Percentiles rank a stretch among this genome's conserved stretches.
These are phyloP conservation scores for Melitaea cinxia DNA, from an alignment of 1,140 invertebrate species.

Conservation along the genomic window DNA sequence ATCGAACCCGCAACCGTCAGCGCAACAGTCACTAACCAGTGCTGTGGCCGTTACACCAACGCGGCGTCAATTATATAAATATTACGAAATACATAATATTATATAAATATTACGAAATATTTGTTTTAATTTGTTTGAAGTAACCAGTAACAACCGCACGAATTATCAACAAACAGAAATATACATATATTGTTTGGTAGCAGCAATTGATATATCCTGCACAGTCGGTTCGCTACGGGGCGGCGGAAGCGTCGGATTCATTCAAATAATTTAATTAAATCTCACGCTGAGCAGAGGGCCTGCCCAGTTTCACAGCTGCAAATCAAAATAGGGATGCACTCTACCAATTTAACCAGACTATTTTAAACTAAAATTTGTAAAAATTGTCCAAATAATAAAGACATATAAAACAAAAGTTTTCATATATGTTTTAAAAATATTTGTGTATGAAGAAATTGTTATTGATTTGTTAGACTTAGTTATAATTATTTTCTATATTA, in stretches of 20 bases:
- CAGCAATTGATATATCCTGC: conserved; percentile 75
- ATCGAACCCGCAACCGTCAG: no score
- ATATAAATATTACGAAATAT: neutral
- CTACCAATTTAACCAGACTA: neutral
- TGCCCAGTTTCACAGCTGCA: conserved; percentile 68
- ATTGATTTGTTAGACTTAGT: no score
- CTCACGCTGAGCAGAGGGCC: conserved; percentile 66
- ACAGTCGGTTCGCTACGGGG: conserved; percentile 49
- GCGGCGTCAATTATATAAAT: no score
- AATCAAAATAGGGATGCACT: conserved; percentile 57
- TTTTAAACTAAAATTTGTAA: neutral
- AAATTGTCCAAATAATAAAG: neutral
- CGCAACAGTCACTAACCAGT: no score
- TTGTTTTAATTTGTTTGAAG: neutral
- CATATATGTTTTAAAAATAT: no score
- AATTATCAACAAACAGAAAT: conserved; percentile 26
- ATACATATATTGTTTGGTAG: conserved; percentile 60
- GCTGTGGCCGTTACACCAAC: no score
- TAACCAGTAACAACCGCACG: neutral
- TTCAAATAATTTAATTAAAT: conserved; percentile 80
- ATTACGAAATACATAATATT: neutral
- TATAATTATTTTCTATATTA: no score
- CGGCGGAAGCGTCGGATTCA: conserved; percentile 74
- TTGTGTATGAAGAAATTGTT: no score
- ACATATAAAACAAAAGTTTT: no score